Evolutionary conservation across 2,113 vertebrate species (phyloP), one percentile per base, ranked within the genome.

Genomic region (Silurus meridionalis): DNA sequence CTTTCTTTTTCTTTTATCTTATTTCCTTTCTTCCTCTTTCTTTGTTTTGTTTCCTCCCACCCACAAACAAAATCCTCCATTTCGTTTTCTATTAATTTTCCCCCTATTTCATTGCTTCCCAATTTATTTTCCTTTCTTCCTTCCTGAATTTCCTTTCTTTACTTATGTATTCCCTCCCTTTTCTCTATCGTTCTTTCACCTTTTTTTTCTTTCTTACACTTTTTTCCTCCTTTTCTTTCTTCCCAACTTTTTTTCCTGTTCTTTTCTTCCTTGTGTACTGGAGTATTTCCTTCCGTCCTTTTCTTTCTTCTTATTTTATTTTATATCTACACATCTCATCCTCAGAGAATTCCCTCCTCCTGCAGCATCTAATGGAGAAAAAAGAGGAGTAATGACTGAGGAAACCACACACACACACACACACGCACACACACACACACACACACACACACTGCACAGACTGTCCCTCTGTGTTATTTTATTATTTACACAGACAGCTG

Each of bases 401-500:
- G 93, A 92, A 92, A 95, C 92, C 85, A 90, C 92, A 95, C 37
- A 88, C 88, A 91, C 89, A n/a, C 71, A 52, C 80, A 82, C 80
- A 25, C 48, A 17, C 79, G 48, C 57, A 57, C 55, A 57, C 55
- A 37, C 37, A 37, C 37, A 37, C 1, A 37, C 37, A 37, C 67
- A 71, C 67, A 46, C 67, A 46, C 28, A 52, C 50, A 46, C 79
- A 23, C 55, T 25, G 8, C 28, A 25, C 60, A 50, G 78, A 46
- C 57, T 37, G 3, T 80, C 15, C 57, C 17, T 37, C 37, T 37
- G 37, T 37, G 37, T 37, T 46, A 48, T 37, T 3, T 9, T n/a
- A 28, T 48, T n/a, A 15, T 21, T 52, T 53, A 50, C 46, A 52
- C 60, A 82, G 4, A 67, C 15, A 3, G 61, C 63, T 67, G 46